Base-by-base conservation (phyloP, 2,797 vertebrate species). In the Peromyscus attwateri region DNA sequence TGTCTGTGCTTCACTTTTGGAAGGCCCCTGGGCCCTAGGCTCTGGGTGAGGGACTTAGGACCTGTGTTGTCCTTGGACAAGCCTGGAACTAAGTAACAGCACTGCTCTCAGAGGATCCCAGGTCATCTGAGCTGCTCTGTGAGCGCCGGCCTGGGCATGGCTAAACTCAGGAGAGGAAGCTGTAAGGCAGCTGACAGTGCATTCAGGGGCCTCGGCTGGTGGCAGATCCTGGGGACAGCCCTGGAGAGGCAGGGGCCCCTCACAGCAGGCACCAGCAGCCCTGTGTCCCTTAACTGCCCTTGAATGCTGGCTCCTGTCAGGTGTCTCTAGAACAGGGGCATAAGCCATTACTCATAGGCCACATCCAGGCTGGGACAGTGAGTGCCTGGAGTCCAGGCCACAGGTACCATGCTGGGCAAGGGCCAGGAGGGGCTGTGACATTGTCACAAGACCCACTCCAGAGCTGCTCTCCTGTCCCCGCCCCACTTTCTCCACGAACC, bases 301-400 rank as follows among this genome's bases (percentile, higher is more conserved):
- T 1, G 88, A 34, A 31, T 19, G 55, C 25, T 27, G 19, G 68
- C 23, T 49, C 49, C 34, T 71, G 52, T 46, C 8, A 2, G 34
- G 17, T 21, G 66, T 16, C 31, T 71, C 43, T 31, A 3, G 17
- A 70, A 43, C 27, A 62, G 25, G 37, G 31, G 40, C 8, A 62
- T 83, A 83, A 34, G 11, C 9, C 7, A 43, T 27, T 49, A 0
- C 23, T 3, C 1, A 60, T 1, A 25, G 57, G 23, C n/a, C 1
- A 16, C 0, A n/a, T 3, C 31, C 25, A 31, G 13, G 29, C 23
- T 6, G 9, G 49, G 49, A 27, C 3, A 27, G n/a, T 0, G 8
- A 12, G 16, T 1, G 9, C 11, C 57, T 10, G 0, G 21, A 11
- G 64, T 43, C 52, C 21, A 10, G n/a, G 71, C 57, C 83, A 19